Evolutionary conservation across 2,888 invertebrate species (phyloP).

Genomic region (Dasysyrphus albostriatus): DNA sequence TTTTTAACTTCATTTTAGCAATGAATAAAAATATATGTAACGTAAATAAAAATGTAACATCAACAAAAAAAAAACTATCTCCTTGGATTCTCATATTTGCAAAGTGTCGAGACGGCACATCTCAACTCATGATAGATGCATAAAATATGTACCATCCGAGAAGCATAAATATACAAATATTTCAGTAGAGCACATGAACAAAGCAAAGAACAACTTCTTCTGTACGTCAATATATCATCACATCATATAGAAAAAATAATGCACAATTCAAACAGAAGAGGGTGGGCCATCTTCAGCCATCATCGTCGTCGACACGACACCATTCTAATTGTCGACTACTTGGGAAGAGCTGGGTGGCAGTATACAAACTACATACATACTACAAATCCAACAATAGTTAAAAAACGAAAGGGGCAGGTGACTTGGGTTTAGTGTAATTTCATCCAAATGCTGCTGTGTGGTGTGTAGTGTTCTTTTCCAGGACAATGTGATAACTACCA

Average conservation of each 20-base stretch:
- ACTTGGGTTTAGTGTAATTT: conserved; percentile 43
- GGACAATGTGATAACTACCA: conserved; percentile 55
- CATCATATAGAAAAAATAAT: conserved; percentile 21
- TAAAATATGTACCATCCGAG: conserved; percentile 24
- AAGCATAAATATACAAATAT: conserved; percentile 38
- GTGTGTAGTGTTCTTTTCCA: conserved; percentile 12
- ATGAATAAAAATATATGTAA: background rate
- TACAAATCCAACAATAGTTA: conserved; percentile 37
- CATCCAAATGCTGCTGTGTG: conserved; percentile 23
- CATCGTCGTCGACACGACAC: conserved; percentile 35
- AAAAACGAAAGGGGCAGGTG: conserved; percentile 23
- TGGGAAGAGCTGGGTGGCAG: background rate
- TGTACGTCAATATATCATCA: conserved; percentile 35
- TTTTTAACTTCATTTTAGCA: background rate
- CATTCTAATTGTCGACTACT: conserved; percentile 52
- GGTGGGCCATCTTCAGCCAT: conserved; percentile 29
- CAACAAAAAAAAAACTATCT: background rate
- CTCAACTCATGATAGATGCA: conserved; percentile 33
- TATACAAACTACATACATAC: conserved; percentile 20
- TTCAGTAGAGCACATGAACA: conserved; percentile 33
- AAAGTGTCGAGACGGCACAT: conserved; percentile 40
- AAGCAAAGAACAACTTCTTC: conserved; percentile 39
- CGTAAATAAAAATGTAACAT: conserved; percentile 3
- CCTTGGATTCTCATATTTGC: conserved; percentile 35
- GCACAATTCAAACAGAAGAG: conserved; percentile 21